Base-by-base conservation (phyloP, 1,140 invertebrate species). In the Aphelinus atriplicis region DNA sequence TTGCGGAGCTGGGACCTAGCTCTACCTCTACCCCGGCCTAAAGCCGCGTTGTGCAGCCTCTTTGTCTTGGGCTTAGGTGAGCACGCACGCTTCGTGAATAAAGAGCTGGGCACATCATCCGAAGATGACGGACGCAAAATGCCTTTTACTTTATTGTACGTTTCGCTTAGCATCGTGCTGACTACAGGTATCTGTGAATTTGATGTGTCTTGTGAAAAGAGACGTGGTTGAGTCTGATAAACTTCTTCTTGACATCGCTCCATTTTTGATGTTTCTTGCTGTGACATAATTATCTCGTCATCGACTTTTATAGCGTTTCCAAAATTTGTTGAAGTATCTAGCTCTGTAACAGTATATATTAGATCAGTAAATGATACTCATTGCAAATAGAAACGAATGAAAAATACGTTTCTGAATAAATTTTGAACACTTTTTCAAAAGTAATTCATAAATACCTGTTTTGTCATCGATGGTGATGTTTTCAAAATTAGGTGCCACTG, bases 1-100 rank as follows among this genome's bases (percentile, higher is more conserved):
- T 79, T 74, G 4, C 82, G 77, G 3, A 85, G 67, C 50, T 84
- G 84, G 2, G 78, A 80, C 58, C 75, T 81, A 0, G 73, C 80
- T 55, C 83, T 69, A 47, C 81, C 79, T 43, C 81, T 77, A 45
- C 81, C 82, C 55, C 81, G 72, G 9, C 79, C 74, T 6, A 72
- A 79, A 1, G 82, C 78, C 1, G 81, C 61, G 1, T 57, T 60
- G 46, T 80, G 81, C 1, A 51, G 60, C 42, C 57, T 78, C 79
- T 76, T 76, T 3, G 73, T 64, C n/a, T 78, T 60, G 7, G 76
- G 73, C 57, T 82, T 84, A 0, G 75, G 62, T 5, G 75, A 78
- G 6, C 62, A 74, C 2, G 69, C 63, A n/a, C 75, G 77, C 58
- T 82, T 82, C 7, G 55, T 50, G 7, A 71, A 71, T 9, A 71